Base-by-base conservation (phyloP, 1,140 invertebrate species). In the Harpegnathos saltator region DNA sequence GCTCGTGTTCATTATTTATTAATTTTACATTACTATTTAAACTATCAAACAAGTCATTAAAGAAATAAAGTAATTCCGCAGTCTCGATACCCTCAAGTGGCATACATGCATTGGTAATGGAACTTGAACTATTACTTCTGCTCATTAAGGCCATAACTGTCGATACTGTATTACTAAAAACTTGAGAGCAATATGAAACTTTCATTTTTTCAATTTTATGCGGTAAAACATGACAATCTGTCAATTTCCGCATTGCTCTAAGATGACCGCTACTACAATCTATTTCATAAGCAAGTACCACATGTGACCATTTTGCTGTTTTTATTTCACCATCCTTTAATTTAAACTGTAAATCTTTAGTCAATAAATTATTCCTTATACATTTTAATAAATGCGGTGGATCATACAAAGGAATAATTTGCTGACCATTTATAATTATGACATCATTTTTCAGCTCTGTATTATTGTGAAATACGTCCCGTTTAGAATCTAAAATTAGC, bases 401-500 rank as follows among this genome's bases (percentile, higher is more conserved):
- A 59, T 59, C 58, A 59, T 59, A 59, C 12, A 62, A 29, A 17
- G 59, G 59, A 15, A 62, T 62, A 17, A 62, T 4, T 62, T 33
- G 26, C 2, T 17, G 15, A 1, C 59, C 59, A 1, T 62, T 26
- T 62, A 65, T 65, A 26, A 22, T 65, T 65, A 62, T 62, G 14
- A 65, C 22, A 44, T 65, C n/a, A 44, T 65, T 61, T 14, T 61
- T 29, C 26, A 19, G 33, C 3, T 3, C 11, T 17, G 33, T 65
- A 7, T 1, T 17, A 19, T 65, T 7, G 12, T 61, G 15, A 24
- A 44, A n/a, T n/a, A n/a, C n/a, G n/a, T 65, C 44, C 44, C 24
- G 33, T 44, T 65, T 65, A 38, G n/a, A 22, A 65, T 65, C 7
- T 38, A 65, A 22, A 65, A 44, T 65, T 33, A 65, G n/a, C 17